phyloP scores from a whole-genome alignment of 2,113 vertebrate species.

The Typhlomys cinereus region DNA sequence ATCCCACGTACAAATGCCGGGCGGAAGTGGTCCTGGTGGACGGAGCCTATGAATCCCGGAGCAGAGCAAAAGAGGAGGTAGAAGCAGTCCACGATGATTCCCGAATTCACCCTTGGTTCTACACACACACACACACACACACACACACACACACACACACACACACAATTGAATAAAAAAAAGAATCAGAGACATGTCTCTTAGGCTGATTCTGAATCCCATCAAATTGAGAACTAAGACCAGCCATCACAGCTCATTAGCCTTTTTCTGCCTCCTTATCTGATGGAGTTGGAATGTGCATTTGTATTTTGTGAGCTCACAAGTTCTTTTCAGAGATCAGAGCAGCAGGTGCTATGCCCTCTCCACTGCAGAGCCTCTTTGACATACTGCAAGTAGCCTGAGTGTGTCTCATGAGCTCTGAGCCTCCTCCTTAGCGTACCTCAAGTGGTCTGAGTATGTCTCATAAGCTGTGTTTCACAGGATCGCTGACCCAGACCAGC shows the following conservation, averaged over 20 bases:
- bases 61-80: too few relatives aligned
- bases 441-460: background rate
- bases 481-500: slow-evolving; percentile 98
- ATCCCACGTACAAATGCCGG: too few relatives aligned
- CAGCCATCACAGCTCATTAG: background rate
- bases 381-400: too few relatives aligned
- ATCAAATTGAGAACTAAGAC: background rate
- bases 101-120: too few relatives aligned
- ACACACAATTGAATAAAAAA: too few relatives aligned
- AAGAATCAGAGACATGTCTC: background rate
- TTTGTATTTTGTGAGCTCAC: background rate
- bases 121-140: too few relatives aligned
- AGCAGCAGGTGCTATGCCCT: background rate
- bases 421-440: too few relatives aligned
- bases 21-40: too few relatives aligned
- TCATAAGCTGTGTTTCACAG: slow-evolving; percentile 81
- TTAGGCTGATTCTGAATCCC: background rate
- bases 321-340: background rate
- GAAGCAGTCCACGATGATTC: too few relatives aligned
- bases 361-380: background rate
- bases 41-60: too few relatives aligned
- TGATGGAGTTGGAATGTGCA: too few relatives aligned
- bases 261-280: background rate
- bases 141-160: too few relatives aligned
- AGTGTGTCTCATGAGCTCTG: background rate